Evolutionary conservation across 2,797 vertebrate species (phyloP), one percentile per base, ranked within the genome.

Genomic region (Coilia nasus): DNA sequence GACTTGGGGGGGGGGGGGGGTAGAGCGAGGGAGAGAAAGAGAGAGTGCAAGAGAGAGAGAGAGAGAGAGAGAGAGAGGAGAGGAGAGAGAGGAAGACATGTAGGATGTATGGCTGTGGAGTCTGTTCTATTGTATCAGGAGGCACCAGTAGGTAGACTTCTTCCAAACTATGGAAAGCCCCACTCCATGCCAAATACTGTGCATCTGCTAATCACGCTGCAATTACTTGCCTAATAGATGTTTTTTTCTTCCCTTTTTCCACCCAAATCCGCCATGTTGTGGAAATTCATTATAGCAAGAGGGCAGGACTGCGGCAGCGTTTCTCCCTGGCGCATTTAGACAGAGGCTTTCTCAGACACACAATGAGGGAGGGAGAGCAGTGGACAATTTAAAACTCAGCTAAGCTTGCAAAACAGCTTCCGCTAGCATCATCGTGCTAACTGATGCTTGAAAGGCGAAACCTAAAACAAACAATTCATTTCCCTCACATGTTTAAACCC

Each of bases 101-200:
- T 93, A 95, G 95, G 94, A 96, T 96, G 94, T 96, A 95, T 95
- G 95, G 94, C 92, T 92, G 90, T 90, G 92, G 91, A 95, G 92
- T 92, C 93, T 92, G 93, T 92, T 96, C 94, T 96, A 96, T 96
- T 96, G 95, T 96, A 96, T 96, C 96, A 96, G 95, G 94, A 94
- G 91, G 91, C 92, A 93, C 93, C 96, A 96, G 96, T 94, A 94
- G 94, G 95, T 95, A 93, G 92, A 87, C 93, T 95, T 93, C 93
- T 94, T 95, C 95, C 95, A 95, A 95, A 94, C 92, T 94, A 92
- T 89, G 92, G 90, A 89, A 93, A 94, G 93, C 92, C 92, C 91
- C 31, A 91, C 28, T 87, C 93, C 89, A 91, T 95, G 95, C 96
- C 96, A 96, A 95, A 88, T 92, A 86, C 89, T 86, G 92, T 92